Percentiles rank a stretch among this genome's conserved stretches.
Evolutionary conservation across 2,113 vertebrate species (phyloP).

Genomic region (Oxyruncus cristatus): DNA sequence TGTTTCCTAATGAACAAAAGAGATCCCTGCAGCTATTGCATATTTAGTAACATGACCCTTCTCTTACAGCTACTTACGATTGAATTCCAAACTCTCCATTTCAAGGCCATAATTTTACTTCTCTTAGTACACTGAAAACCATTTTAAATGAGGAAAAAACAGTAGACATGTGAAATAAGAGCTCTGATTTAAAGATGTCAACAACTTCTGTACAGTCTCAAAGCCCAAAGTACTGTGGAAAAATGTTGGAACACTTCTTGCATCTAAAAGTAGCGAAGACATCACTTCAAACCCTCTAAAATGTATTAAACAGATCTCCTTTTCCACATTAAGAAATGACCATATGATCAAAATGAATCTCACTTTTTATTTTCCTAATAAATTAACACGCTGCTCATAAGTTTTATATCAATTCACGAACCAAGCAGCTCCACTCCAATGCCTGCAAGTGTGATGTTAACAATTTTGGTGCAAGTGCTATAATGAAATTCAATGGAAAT

Average conservation of each 20-base stretch:
- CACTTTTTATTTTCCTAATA: not conserved
- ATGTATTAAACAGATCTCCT: conserved; percentile 49
- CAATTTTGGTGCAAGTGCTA: not conserved
- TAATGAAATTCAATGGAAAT: not conserved
- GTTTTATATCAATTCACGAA: not conserved
- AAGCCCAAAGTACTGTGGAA: conserved; percentile 40
- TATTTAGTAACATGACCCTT: conserved; percentile 9
- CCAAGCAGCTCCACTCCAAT: not conserved
- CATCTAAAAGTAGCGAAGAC: conserved; percentile 18
- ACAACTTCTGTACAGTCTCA: conserved; percentile 40
- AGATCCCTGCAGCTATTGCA: not conserved
- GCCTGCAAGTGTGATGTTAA: not conserved
- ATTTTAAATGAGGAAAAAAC: conserved; percentile 15
- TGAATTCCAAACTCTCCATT: conserved; percentile 2
- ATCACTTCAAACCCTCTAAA: conserved; percentile 6
- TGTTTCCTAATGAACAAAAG: not conserved
- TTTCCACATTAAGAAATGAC: conserved; percentile 37
- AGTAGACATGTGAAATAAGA: conserved; percentile 44
- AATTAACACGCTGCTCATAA: not conserved
- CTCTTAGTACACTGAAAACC: not conserved
- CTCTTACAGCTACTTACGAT: not conserved
- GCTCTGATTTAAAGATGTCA: conserved; percentile 49
- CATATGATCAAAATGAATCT: not conserved
- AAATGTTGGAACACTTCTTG: conserved; percentile 42
- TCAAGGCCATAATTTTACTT: conserved; percentile 53